These are phyloP conservation scores for Leptinotarsa rubiginosa DNA, from an alignment of 2,888 invertebrate species.

Conservation along the genomic window DNA sequence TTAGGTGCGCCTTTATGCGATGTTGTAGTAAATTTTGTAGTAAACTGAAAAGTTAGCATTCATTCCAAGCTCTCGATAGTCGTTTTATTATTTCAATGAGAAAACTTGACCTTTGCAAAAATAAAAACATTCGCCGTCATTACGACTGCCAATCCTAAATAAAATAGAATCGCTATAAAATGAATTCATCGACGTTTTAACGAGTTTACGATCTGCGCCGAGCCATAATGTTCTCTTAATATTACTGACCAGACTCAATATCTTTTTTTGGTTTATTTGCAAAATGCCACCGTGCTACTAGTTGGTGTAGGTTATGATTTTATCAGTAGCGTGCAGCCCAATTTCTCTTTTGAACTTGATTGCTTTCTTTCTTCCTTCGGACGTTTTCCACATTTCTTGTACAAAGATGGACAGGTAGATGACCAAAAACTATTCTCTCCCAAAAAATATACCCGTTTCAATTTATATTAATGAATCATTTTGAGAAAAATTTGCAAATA, in stretches of 20 bases:
- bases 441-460: no score
- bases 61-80: background rate
- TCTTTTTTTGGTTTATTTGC: slow-evolving; percentile 23
- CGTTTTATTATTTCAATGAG: slow-evolving; percentile 4
- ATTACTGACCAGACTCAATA: slow-evolving; percentile 4
- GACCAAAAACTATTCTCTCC: no score
- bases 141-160: background rate
- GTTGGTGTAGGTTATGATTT: slow-evolving; percentile 33
- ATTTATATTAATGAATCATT: no score
- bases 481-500: no score
- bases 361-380: no score
- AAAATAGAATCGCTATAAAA: slow-evolving; percentile 11
- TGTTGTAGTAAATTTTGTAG: background rate
- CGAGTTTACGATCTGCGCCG: background rate
- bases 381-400: no score
- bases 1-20: no score
- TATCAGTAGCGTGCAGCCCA: background rate
- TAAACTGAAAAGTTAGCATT: background rate
- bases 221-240: slow-evolving; percentile 25
- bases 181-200: slow-evolving; percentile 17
- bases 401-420: no score
- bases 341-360: no score
- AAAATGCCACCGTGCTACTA: slow-evolving; percentile 23
- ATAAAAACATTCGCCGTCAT: background rate
- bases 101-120: slow-evolving; percentile 4